Conservation (phyloP, 2,113 vertebrate genomes). For the Andinoacara biseriatus region DNA sequence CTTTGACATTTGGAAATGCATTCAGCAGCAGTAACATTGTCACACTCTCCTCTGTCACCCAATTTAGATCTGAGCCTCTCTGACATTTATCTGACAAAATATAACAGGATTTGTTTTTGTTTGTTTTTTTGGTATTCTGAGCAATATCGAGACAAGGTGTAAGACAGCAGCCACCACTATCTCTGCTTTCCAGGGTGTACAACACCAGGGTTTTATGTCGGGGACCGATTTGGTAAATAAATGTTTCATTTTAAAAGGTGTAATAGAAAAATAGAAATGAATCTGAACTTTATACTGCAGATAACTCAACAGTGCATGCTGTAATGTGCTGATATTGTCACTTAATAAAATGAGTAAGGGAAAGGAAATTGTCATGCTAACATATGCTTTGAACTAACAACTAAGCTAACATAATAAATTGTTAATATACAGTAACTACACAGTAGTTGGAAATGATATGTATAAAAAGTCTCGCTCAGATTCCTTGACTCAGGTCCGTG, state of each 20-base stretch:
- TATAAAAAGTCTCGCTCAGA: constrained; percentile 66
- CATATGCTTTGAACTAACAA: constrained; percentile 53
- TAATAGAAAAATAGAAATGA: constrained; percentile 79
- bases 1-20: constrained; percentile 67
- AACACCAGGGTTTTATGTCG: constrained; percentile 23
- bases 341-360: constrained; percentile 48
- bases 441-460: constrained; percentile 80
- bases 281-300: constrained; percentile 60
- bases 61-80: constrained; percentile 44
- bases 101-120: constrained; percentile 25
- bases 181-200: constrained; percentile 24
- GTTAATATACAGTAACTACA: constrained; percentile 81
- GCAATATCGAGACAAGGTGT: constrained; percentile 33
- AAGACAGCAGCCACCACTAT: constrained; percentile 22
- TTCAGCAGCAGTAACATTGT: constrained; percentile 43
- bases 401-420: constrained; percentile 59
- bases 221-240: constrained; percentile 49
- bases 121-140: constrained; percentile 47
- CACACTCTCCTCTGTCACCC: constrained; percentile 31
- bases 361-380: constrained; percentile 70
- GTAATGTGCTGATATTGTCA: constrained; percentile 47
- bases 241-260: constrained; percentile 59
- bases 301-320: constrained; percentile 72
- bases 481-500: constrained; percentile 22
- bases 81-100: constrained; percentile 63